These are phyloP conservation scores for Pammene aurita DNA, from an alignment of 2,888 invertebrate genomes.

Conservation along the genomic window DNA sequence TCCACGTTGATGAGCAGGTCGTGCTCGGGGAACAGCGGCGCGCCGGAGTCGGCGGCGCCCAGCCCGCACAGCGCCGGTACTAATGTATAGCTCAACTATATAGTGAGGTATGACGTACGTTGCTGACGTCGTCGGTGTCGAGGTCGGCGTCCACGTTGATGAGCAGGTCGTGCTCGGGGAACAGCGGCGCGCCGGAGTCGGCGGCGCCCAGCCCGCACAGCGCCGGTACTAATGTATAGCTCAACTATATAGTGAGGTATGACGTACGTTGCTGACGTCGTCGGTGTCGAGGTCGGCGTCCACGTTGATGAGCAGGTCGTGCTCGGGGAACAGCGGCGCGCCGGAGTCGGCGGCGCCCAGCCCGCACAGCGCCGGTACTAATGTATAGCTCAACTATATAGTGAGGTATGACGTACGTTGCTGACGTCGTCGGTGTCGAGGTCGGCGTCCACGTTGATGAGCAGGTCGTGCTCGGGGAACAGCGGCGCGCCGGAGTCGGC, in stretches of 20 bases:
- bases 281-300: slow-evolving; percentile 87
- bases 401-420: too few relatives aligned
- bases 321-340: slow-evolving; percentile 88
- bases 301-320: slow-evolving; percentile 91
- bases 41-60: slow-evolving; percentile 84
- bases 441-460: slow-evolving; percentile 89
- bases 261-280: slow-evolving; percentile 86
- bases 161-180: slow-evolving; percentile 93
- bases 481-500: slow-evolving; percentile 83
- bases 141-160: slow-evolving; percentile 90
- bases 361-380: slow-evolving; percentile 89
- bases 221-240: slow-evolving; percentile 58
- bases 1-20: slow-evolving; percentile 93
- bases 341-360: slow-evolving; percentile 87
- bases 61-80: slow-evolving; percentile 89
- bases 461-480: slow-evolving; percentile 93
- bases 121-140: slow-evolving; percentile 84
- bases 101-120: too few relatives aligned
- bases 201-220: slow-evolving; percentile 93
- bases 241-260: too few relatives aligned
- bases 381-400: slow-evolving; percentile 73
- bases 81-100: slow-evolving; percentile 54
- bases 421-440: slow-evolving; percentile 86
- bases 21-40: slow-evolving; percentile 89
- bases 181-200: slow-evolving; percentile 83